Evolutionary conservation across 1,140 invertebrate genomes (phyloP).

Genomic region (Drosophila sucinea): DNA sequence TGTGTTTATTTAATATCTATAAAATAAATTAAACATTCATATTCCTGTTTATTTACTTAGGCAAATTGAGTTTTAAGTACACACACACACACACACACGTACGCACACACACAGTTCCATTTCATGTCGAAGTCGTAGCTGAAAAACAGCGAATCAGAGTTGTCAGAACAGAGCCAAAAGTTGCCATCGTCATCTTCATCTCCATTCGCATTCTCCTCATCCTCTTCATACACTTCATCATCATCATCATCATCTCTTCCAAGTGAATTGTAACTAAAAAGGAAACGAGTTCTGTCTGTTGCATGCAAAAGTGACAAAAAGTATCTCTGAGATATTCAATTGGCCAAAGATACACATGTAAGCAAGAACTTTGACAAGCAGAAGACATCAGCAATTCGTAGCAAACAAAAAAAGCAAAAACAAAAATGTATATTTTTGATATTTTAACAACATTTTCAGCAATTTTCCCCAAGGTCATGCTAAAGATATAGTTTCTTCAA

Average conservation of each 20-base stretch:
- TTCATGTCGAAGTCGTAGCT: conserved; percentile 59
- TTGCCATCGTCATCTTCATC: conserved; percentile 38
- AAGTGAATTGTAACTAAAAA: conserved; percentile 49
- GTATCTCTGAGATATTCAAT: conserved; percentile 73
- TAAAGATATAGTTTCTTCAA: background rate
- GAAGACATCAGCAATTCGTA: conserved; percentile 1
- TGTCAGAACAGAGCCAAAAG: conserved; percentile 21
- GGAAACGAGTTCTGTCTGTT: conserved; percentile 73
- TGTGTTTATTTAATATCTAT: conserved; percentile 81
- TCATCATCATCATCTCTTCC: conserved; percentile 2
- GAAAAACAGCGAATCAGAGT: conserved; percentile 55
- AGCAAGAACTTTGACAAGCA: conserved; percentile 10
- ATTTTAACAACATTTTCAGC: conserved; percentile 3
- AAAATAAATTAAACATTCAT: conserved; percentile 81
- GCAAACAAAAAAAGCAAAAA: background rate
- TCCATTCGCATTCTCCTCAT: background rate
- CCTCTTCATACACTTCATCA: background rate
- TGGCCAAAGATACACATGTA: conserved; percentile 45
- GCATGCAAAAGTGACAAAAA: conserved; percentile 75
- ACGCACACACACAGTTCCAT: conserved; percentile 48
- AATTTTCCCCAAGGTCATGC: background rate
- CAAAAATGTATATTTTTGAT: background rate
- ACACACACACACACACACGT: background rate
- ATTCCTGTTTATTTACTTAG: conserved; percentile 80
- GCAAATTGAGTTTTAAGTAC: conserved; percentile 72